Evolutionary conservation across 2,888 invertebrate genomes (phyloP).

Genomic region (Tetragnatha montana): DNA sequence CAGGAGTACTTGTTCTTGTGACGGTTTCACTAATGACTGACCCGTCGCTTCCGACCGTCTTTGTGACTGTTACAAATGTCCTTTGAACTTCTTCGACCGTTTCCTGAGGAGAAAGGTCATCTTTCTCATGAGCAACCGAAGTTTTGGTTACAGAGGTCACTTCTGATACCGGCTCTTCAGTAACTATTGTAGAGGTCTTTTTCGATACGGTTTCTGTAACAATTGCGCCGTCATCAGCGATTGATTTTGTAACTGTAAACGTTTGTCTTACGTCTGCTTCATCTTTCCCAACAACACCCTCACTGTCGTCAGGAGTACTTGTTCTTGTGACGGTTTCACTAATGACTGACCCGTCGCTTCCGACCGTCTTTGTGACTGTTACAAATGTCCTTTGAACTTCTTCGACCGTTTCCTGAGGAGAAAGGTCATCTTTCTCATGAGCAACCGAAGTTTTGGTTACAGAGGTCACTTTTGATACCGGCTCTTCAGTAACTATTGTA

Average conservation of each 20-base stretch:
- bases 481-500: neutral
- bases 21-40: no score
- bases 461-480: neutral
- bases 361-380: neutral
- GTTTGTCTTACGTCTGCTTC: neutral
- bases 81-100: no score
- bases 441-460: neutral
- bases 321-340: neutral
- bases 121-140: no score
- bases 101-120: no score
- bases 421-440: neutral
- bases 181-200: neutral
- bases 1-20: no score
- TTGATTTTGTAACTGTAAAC: neutral
- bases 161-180: neutral
- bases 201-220: neutral
- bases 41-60: no score
- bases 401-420: neutral
- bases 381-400: neutral
- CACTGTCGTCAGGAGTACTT: neutral
- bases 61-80: no score
- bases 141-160: neutral
- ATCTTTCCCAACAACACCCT: neutral
- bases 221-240: neutral
- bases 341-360: neutral